Evolutionary conservation across 2,113 vertebrate genomes (phyloP).

Genomic region (Sinocyclocheilus maitianheensis): DNA sequence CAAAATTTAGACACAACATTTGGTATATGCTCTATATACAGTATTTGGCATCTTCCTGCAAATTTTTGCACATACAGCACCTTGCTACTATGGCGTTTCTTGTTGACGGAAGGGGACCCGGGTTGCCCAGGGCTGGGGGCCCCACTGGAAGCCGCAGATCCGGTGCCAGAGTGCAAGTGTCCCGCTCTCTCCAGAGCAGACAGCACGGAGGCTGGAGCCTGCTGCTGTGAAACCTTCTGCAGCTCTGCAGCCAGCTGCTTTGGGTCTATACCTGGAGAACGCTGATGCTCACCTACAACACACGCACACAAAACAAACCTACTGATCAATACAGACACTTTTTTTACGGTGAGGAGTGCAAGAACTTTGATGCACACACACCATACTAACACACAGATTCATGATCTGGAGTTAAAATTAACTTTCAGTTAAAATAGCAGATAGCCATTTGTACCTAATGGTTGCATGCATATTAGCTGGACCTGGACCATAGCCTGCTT

Average conservation of each 20-base stretch:
- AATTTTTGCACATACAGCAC: slow-evolving; percentile 66
- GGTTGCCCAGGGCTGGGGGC: slow-evolving; percentile 95
- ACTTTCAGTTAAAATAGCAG: background rate
- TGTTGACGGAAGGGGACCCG: slow-evolving; percentile 92
- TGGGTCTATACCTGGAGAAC: slow-evolving; percentile 95
- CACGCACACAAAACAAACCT: slow-evolving; percentile 34
- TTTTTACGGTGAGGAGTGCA: background rate
- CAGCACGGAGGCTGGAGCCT: slow-evolving; percentile 82
- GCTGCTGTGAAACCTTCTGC: slow-evolving; percentile 96
- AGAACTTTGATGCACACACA: background rate
- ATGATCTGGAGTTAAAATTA: background rate
- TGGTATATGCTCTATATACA: background rate
- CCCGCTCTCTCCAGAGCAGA: slow-evolving; percentile 87
- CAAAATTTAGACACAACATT: background rate
- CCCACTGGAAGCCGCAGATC: slow-evolving; percentile 89
- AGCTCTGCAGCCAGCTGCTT: slow-evolving; percentile 96
- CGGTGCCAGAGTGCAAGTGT: slow-evolving; percentile 86
- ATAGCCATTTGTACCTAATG: background rate
- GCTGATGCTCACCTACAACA: slow-evolving; percentile 85
- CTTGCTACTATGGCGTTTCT: slow-evolving; percentile 91
- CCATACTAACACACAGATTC: background rate
- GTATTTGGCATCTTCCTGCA: background rate
- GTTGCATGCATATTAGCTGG: background rate
- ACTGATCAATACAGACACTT: background rate
- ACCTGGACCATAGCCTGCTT: background rate